Evolutionary conservation across 2,113 vertebrate species (phyloP), one percentile per base, ranked within the genome.

Genomic region (Colaptes auratus): DNA sequence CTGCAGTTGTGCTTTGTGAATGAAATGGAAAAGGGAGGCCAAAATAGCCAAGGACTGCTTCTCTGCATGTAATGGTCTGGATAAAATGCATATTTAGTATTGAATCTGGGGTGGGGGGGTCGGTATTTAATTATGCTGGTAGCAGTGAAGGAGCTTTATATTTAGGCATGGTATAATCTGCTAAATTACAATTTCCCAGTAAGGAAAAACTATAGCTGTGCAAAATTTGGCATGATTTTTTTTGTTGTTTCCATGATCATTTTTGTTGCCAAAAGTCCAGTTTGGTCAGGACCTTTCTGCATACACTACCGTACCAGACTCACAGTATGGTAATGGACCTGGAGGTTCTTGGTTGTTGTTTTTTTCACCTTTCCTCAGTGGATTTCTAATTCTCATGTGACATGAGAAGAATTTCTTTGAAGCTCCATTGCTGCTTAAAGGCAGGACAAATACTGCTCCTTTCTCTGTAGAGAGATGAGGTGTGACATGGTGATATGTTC

Each of bases 401-500:
- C 14, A 15, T 44, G 42, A 44, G 42, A 80, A 83, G 19, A 82
- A 58, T 73, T 63, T 88, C 55, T 93, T n/a, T 71, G 46, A 89
- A 79, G 59, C 44, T 39, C 76, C 71, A 80, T 31, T 73, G 55
- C 23, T 77, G 24, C 72, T 82, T 80, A 59, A 55, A 12, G 19
- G 56, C 39, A 35, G 75, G 39, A 53, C 27, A 85, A 64, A 76
- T 82, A 39, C 31, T 50, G 15, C 19, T 65, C 1, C 17, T 75
- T 31, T n/a, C 15, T 64, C 63, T 33, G 39, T 3, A 71, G 69
- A 48, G 73, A 70, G 61, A 80, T 31, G 65, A 55, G 39, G 7
- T 0, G 0, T 74, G 63, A 42, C 0, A 0, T 3, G 2, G 28
- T 39, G 64, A 10, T 70, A 69, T 50, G 25, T 3, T 88, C 71